Base-by-base conservation (phyloP, 2,888 invertebrate genomes). In the Mythimna loreyi region DNA sequence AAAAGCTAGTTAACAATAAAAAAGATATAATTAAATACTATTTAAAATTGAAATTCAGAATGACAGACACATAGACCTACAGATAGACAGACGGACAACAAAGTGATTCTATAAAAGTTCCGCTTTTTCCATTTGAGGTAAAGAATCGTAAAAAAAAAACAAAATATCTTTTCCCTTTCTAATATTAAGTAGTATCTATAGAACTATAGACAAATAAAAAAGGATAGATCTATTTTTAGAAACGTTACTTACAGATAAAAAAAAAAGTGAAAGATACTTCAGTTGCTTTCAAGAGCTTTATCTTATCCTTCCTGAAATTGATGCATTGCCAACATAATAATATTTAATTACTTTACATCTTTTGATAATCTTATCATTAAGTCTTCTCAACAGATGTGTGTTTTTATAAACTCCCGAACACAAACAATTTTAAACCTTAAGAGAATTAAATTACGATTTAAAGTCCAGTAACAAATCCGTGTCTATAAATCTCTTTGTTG, bases 281-380 rank as follows among this genome's bases (percentile, higher is more conserved):
- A 68, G 58, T 68, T 9, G 19, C 25, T 33, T n/a, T 25, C 47
- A 11, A 4, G 50, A 65, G 8, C 5, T 25, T 33, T 59, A 66
- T 68, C 68, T 68, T 50, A 78, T 73, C 11, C 43, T 47, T 73
- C 53, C 53, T 65, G 19, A 61, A 80, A 68, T 66, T 70, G 69
- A 81, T 73, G 64, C 49, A 81, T 81, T 59, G 53, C 59, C 60
- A 73, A 69, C 59, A 63, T 69, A 76, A 73, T 76, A 67, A 73
- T 57, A 72, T 59, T 74, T 76, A 76, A 76, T 72, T 66, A 59
- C 47, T 45, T 25, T 69, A 65, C 72, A 56, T 80, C 67, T 82
- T 75, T 62, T 64, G 63, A 70, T 78, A 70, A 81, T 80, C 68
- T 82, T 81, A 81, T 81, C 77, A 73, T 28, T 33, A 40, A 2